Conservation (phyloP, 2,888 invertebrate species). For the Eupsilia transversa region DNA sequence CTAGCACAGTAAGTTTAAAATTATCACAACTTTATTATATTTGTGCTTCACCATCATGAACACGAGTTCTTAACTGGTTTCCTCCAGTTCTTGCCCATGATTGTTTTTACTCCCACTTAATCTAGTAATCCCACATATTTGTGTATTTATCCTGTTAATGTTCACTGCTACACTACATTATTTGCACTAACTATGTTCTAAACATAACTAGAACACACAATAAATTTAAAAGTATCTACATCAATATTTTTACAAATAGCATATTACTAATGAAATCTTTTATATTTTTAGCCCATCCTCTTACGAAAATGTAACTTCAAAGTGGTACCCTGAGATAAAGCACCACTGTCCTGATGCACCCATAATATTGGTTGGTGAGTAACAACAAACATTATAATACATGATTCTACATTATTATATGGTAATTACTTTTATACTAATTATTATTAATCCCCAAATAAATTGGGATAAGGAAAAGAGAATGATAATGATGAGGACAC, state of each 20-base stretch:
- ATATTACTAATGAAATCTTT: not conserved
- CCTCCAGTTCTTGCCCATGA: conserved; percentile 14
- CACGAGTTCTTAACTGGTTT: conserved; percentile 12
- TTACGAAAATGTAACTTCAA: conserved; percentile 99
- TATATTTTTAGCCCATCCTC: conserved; percentile 96
- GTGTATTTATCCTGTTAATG: conserved; percentile 26
- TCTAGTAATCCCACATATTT: conserved; percentile 16
- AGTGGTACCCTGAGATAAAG: conserved; percentile 99
- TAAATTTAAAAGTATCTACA: not conserved
- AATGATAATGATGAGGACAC: not conserved
- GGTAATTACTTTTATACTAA: not conserved
- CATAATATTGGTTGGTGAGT: conserved; percentile 98
- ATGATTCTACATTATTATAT: not conserved
- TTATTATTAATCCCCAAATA: not conserved
- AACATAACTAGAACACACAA: not conserved
- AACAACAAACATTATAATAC: conserved; percentile 22
- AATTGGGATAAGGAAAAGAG: not conserved
- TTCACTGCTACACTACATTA: not conserved
- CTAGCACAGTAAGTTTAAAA: conserved; percentile 11
- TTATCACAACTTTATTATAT: conserved; percentile 8
- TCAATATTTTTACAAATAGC: not conserved
- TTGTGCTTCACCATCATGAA: conserved; percentile 1
- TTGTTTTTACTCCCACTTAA: conserved; percentile 9
- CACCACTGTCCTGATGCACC: conserved; percentile 99
- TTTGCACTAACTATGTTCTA: not conserved